Evolutionary conservation across 2,888 invertebrate species (phyloP).

Genomic region (Unio delphinus): DNA sequence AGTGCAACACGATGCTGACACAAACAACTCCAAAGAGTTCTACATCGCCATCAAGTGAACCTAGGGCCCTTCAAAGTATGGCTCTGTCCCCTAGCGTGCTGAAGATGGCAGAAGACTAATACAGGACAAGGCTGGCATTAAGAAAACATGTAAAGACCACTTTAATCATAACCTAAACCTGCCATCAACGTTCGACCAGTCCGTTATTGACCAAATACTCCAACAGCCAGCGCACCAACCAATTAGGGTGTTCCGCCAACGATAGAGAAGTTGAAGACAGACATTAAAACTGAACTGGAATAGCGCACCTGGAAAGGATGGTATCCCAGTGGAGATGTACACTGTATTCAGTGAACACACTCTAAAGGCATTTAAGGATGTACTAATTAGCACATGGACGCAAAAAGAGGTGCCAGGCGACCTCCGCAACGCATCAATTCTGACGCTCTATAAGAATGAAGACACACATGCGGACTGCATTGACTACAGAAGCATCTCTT

Average conservation of each 20-base stretch:
- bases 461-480: too few species aligned
- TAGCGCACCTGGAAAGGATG: conserved; percentile 11
- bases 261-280: conserved; percentile 5
- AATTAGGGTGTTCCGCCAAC: conserved; percentile 2
- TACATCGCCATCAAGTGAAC: conserved; percentile 7
- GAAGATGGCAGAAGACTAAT: conserved; percentile 3
- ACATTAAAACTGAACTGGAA: conserved; percentile 5
- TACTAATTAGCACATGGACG: too few species aligned
- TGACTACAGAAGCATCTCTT: background rate
- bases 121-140: conserved; percentile 9
- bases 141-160: conserved; percentile 7
- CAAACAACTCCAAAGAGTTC: conserved; percentile 2
- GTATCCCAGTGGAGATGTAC: conserved; percentile 6
- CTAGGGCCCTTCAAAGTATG: conserved; percentile 9
- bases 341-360: background rate
- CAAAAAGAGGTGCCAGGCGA: too few species aligned
- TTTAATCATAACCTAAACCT: conserved; percentile 2
- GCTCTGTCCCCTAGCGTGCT: conserved; percentile 4
- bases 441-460: too few species aligned
- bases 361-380: too few species aligned
- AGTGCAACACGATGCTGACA: conserved; percentile 11
- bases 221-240: background rate
- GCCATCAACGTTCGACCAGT: conserved; percentile 8
- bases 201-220: conserved; percentile 1
- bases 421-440: too few species aligned